These are phyloP conservation scores for Vanessa atalanta DNA, from an alignment of 1,140 invertebrate genomes.

Conservation along the genomic window DNA sequence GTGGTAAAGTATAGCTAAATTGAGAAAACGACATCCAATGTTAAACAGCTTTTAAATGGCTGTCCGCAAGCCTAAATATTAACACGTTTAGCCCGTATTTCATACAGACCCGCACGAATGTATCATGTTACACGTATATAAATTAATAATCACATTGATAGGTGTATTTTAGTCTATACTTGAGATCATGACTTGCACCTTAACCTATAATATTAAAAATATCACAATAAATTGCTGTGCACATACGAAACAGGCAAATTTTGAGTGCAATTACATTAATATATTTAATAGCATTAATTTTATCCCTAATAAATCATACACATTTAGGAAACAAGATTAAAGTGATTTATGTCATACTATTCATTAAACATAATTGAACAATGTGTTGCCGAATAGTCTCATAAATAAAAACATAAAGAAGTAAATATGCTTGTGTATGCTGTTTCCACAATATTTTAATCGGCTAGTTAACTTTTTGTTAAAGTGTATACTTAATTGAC, in stretches of 20 bases:
- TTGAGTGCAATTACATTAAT: slow-evolving; percentile 79
- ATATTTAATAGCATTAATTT: slow-evolving; percentile 65
- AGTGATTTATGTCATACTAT: slow-evolving; percentile 17
- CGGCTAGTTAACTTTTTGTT: not conserved
- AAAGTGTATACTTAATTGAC: slow-evolving; percentile 1
- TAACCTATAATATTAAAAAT: slow-evolving; percentile 80
- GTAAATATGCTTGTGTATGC: not conserved
- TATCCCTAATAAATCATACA: slow-evolving; percentile 65
- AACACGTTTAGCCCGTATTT: slow-evolving; percentile 53
- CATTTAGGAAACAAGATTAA: slow-evolving; percentile 49
- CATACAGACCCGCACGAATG: slow-evolving; percentile 54
- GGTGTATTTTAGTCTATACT: slow-evolving; percentile 68
- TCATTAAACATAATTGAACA: not conserved
- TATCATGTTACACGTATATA: slow-evolving; percentile 58
- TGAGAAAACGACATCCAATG: slow-evolving; percentile 18
- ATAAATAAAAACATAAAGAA: not conserved
- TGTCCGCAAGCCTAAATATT: slow-evolving; percentile 33
- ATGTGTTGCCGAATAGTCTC: slow-evolving; percentile 33
- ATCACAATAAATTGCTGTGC: slow-evolving; percentile 81
- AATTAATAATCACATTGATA: slow-evolving; percentile 72
- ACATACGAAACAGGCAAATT: slow-evolving; percentile 80
- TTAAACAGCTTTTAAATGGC: slow-evolving; percentile 34
- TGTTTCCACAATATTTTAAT: not conserved
- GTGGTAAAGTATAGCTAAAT: slow-evolving; percentile 3
- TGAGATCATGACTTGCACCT: slow-evolving; percentile 75